Percentiles rank a stretch among this genome's conserved stretches.
Conservation (phyloP, 2,797 vertebrate genomes). For the Myotis pilosus region DNA sequence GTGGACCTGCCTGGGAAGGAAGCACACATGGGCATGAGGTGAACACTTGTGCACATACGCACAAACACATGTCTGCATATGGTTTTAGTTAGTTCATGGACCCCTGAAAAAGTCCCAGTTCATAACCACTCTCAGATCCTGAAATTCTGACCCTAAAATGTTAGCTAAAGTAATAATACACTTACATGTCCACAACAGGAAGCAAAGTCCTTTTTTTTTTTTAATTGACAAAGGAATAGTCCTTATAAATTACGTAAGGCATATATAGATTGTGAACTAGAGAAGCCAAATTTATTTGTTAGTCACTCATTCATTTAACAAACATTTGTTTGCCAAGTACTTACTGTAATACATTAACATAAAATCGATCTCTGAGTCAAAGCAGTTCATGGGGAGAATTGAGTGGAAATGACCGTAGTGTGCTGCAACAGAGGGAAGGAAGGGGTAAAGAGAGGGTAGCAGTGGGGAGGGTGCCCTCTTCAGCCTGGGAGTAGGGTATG, state of each 20-base stretch:
- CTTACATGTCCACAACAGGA: neutral
- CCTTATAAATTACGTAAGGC: neutral
- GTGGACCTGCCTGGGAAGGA: neutral
- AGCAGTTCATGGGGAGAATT: neutral
- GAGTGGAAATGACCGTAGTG: neutral
- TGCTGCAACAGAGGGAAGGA: neutral
- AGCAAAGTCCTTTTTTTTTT: neutral
- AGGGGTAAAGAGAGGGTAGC: neutral
- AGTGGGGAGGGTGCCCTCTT: neutral
- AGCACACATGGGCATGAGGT: neutral
- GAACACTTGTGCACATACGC: neutral
- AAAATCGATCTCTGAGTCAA: neutral
- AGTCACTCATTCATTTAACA: neutral
- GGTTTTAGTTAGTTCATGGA: neutral
- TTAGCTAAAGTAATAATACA: neutral
- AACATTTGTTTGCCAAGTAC: neutral
- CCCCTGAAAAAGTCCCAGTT: neutral
- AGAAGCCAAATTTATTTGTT: neutral
- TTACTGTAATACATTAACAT: neutral
- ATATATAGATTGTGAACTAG: neutral
- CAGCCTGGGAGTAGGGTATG: neutral
- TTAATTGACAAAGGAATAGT: neutral
- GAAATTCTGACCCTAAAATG: neutral
- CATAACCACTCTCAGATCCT: neutral
- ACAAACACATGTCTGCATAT: neutral